A percentile compares a stretch with the other conserved stretches of the same genome.
Evolutionary conservation across 2,888 invertebrate genomes (phyloP).

Genomic region (Trissonchulus sp.): DNA sequence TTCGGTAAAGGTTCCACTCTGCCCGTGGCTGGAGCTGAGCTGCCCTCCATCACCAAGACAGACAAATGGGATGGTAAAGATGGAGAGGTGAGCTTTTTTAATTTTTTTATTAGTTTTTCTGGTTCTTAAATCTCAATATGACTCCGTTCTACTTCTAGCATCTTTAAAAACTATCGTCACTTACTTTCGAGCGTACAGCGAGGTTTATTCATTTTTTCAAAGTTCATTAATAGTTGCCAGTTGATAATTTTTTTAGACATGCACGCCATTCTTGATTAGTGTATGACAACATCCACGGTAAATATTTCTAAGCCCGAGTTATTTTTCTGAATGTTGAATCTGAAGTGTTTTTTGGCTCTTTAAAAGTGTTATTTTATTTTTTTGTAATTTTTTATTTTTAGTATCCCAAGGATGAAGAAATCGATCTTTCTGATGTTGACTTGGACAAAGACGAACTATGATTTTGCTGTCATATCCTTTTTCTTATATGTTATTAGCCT

Average conservation of each 20-base stretch:
- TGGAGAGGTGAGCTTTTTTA: slow-evolving; percentile 50
- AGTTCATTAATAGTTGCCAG: no score
- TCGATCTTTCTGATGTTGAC: slow-evolving; percentile 56
- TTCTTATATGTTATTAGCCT: no score
- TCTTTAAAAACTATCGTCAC: no score
- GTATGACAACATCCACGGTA: no score
- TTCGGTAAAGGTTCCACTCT: slow-evolving; percentile 87
- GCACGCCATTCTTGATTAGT: no score
- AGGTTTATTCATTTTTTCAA: no score
- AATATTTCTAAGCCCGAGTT: no score
- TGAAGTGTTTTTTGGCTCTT: slow-evolving; percentile 26
- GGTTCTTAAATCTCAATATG: background rate
- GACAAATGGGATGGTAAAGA: slow-evolving; percentile 59
- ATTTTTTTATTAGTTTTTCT: background rate
- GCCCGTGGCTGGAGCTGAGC: slow-evolving; percentile 69
- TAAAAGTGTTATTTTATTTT: background rate
- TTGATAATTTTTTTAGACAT: no score
- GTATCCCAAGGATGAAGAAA: slow-evolving; percentile 53
- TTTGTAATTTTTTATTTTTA: slow-evolving; percentile 18
- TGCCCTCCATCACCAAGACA: slow-evolving; percentile 52
- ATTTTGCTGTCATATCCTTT: no score
- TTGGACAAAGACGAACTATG: slow-evolving; percentile 51
- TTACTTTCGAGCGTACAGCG: no score
- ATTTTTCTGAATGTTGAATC: no score
- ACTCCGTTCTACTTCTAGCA: background rate